phyloP scores from a whole-genome alignment of 92 coral and sea anemone genomes.

The Siderastrea radians region DNA sequence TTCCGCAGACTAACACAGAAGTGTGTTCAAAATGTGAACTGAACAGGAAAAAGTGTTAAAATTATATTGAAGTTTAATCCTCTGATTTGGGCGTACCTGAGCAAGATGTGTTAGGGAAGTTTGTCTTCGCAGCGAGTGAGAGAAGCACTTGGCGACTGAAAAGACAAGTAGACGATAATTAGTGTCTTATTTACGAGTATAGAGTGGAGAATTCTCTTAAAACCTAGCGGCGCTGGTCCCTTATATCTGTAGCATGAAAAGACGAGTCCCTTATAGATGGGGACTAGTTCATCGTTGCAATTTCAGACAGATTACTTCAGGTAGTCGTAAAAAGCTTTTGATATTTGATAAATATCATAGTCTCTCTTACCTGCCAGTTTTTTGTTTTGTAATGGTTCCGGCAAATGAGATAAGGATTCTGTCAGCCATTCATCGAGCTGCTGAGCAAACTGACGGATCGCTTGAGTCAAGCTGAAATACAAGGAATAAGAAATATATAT shows the following conservation, averaged over 20 bases:
- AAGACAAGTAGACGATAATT: background rate
- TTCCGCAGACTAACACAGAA: background rate
- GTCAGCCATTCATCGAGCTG: conserved; percentile 93
- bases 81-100: conserved; percentile 66
- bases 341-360: background rate
- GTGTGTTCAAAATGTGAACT: too few species aligned
- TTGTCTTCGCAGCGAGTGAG: conserved; percentile 96
- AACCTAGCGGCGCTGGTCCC: background rate
- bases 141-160: conserved; percentile 95
- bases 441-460: conserved; percentile 98
- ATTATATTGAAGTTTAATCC: too few species aligned
- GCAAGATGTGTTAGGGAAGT: conserved; percentile 98
- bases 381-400: conserved; percentile 87
- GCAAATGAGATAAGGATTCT: conserved; percentile 93
- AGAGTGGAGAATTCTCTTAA: background rate
- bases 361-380: conserved; percentile 82
- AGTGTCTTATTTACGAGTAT: background rate
- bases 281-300: too few species aligned
- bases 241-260: background rate
- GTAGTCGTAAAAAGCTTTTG: background rate
- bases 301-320: too few species aligned
- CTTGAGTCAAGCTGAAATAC: conserved; percentile 90
- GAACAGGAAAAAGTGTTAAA: too few species aligned
- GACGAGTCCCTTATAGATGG: background rate
- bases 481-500: background rate